Percentiles rank a stretch among this genome's conserved stretches.
Conservation (phyloP, 2,113 vertebrate species). For the Mus spicilegus region DNA sequence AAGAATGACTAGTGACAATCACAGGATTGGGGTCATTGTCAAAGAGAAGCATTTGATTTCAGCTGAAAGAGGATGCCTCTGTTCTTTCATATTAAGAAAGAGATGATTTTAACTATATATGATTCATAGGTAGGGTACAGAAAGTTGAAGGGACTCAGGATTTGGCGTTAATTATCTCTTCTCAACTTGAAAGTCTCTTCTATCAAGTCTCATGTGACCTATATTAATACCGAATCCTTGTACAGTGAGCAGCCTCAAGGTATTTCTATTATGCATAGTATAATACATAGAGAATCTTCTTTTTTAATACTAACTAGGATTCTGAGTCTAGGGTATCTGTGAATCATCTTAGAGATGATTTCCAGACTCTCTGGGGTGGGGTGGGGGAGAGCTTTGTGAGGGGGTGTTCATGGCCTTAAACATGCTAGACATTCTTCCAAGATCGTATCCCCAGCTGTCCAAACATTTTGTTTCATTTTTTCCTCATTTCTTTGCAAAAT, state of each 20-base stretch:
- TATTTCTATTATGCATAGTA: background rate
- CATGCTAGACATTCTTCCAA: background rate
- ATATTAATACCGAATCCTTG: background rate
- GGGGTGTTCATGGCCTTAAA: background rate
- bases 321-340: background rate
- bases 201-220: background rate
- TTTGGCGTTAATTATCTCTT: background rate
- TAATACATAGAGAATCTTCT: background rate
- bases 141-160: background rate
- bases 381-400: too few species aligned
- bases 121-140: too few species aligned
- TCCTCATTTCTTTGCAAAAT: background rate
- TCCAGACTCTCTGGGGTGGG: background rate
- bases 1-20: background rate
- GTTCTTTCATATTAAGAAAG: background rate
- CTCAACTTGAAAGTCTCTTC: background rate
- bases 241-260: background rate
- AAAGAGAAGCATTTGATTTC: constrained; percentile 24
- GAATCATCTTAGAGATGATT: background rate
- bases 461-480: constrained; percentile 52
- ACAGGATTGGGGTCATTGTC: background rate
- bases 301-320: constrained; percentile 18
- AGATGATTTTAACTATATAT: too few species aligned
- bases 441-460: background rate
- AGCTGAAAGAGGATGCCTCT: background rate